phyloP scores from a whole-genome alignment of 2,113 vertebrate genomes.

The Heterochromis multidens region DNA sequence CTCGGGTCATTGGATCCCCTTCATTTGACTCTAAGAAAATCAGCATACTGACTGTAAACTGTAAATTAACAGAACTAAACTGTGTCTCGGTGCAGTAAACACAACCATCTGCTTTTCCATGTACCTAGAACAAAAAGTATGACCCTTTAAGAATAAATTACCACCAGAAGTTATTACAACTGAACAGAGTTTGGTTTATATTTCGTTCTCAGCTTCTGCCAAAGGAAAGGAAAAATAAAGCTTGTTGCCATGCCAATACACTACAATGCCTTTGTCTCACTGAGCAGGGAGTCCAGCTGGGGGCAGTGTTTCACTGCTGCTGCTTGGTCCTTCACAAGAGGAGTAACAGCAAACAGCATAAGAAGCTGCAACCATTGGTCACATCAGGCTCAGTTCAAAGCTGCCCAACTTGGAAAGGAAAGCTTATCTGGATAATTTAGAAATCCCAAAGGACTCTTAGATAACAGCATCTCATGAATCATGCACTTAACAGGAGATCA shows the following conservation, averaged over 20 bases:
- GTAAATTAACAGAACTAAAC: neutral
- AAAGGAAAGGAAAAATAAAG: neutral
- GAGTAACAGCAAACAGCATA: neutral
- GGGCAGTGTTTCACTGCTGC: slow-evolving; percentile 60
- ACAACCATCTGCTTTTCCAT: neutral
- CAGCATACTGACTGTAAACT: neutral
- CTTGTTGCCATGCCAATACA: slow-evolving; percentile 14
- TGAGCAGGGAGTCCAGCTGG: slow-evolving; percentile 30
- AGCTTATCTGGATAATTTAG: slow-evolving; percentile 54
- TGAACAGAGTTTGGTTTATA: neutral
- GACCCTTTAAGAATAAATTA: slow-evolving; percentile 17
- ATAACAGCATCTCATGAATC: slow-evolving; percentile 30
- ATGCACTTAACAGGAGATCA: slow-evolving; percentile 33
- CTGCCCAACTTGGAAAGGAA: slow-evolving; percentile 16
- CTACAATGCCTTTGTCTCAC: neutral
- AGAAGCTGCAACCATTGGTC: slow-evolving; percentile 28
- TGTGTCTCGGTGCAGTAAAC: neutral
- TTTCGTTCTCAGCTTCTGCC: slow-evolving; percentile 8
- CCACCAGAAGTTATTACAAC: neutral
- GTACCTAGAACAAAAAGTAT: neutral
- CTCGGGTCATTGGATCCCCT: neutral
- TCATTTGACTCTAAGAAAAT: neutral
- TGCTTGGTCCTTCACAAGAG: neutral
- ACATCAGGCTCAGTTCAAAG: slow-evolving; percentile 46
- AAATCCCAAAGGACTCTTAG: slow-evolving; percentile 41